phyloP scores from a whole-genome alignment of 2,113 vertebrate species.

The Sinocyclocheilus grahami region DNA sequence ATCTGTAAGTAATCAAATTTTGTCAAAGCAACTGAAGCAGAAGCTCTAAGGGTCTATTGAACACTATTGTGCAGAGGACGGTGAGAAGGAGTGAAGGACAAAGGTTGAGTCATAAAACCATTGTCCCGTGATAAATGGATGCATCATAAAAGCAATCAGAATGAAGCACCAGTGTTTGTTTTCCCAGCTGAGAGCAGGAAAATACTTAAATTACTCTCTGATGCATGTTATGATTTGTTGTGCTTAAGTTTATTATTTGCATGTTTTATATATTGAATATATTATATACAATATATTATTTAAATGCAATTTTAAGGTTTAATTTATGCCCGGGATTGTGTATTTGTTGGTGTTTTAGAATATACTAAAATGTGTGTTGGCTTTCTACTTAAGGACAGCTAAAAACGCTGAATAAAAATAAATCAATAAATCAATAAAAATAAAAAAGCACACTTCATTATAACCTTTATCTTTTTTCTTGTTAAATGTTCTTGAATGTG shows the following conservation, averaged over 20 bases:
- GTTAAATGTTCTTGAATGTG: neutral
- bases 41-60: neutral
- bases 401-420: neutral
- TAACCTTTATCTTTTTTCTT: neutral
- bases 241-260: neutral
- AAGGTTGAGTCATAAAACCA: conserved; percentile 29
- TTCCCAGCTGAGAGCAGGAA: conserved; percentile 11
- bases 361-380: neutral
- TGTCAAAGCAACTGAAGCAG: neutral
- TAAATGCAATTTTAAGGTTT: neutral
- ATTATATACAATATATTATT: neutral
- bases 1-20: neutral
- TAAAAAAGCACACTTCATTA: neutral
- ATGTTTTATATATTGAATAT: neutral
- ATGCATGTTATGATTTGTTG: neutral
- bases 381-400: neutral
- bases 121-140: neutral
- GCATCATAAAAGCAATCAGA: conserved; percentile 12
- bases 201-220: neutral
- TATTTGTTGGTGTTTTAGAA: neutral
- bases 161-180: conserved; percentile 1
- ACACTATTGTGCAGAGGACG: neutral
- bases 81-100: conserved; percentile 22
- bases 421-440: neutral
- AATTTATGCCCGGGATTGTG: neutral